A percentile compares a stretch with the other conserved stretches of the same genome.
These are phyloP conservation scores for Dicrostonyx torquatus DNA, from an alignment of 2,797 vertebrate genomes.

Conservation along the genomic window DNA sequence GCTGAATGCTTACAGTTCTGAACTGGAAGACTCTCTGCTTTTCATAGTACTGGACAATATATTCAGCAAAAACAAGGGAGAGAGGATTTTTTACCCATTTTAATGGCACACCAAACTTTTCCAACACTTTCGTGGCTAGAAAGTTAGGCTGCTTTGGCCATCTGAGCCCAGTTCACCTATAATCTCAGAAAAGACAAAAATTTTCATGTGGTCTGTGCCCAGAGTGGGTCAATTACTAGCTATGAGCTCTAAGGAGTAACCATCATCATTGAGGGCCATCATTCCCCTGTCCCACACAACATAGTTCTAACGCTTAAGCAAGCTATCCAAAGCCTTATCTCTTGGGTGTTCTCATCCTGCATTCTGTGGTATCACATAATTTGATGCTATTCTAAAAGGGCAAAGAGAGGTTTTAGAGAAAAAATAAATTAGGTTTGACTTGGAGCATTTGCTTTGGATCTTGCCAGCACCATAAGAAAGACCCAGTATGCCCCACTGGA, in stretches of 20 bases:
- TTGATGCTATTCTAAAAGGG: neutral
- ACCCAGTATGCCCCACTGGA: neutral
- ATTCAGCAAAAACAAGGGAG: neutral
- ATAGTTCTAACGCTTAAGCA: neutral
- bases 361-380: neutral
- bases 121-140: neutral
- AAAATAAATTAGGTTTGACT: neutral
- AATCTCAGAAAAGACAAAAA: neutral
- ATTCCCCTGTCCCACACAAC: neutral
- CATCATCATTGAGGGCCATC: neutral
- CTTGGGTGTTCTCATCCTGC: neutral
- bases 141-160: neutral
- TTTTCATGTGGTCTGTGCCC: neutral
- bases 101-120: neutral
- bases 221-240: neutral
- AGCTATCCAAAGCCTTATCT: neutral
- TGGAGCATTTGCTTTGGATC: neutral
- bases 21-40: accelerated
- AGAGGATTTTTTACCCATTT: neutral
- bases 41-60: neutral
- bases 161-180: neutral
- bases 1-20: neutral
- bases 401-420: neutral
- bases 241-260: neutral
- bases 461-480: neutral